phyloP scores from a whole-genome alignment of 2,113 vertebrate species.

The Cynopterus brachyotis region DNA sequence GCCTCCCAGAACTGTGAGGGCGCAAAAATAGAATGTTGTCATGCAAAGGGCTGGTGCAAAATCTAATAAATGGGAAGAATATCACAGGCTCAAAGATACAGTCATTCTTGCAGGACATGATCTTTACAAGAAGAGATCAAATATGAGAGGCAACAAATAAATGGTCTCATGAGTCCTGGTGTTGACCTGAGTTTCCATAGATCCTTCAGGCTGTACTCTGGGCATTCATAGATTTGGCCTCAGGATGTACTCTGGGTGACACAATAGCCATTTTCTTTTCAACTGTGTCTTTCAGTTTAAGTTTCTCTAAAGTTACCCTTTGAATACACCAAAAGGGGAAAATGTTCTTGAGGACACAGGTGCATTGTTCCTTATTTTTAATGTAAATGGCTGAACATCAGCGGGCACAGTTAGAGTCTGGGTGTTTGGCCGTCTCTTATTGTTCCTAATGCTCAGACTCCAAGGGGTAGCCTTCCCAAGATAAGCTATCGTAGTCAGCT shows the following conservation, averaged over 20 bases:
- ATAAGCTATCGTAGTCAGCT: background rate
- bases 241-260: constrained; percentile 26
- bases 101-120: background rate
- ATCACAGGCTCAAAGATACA: background rate
- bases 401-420: constrained; percentile 34
- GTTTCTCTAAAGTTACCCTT: constrained; percentile 12
- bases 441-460: constrained; percentile 56
- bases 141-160: background rate
- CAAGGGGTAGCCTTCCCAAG: background rate
- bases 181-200: background rate
- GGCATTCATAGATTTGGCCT: constrained; percentile 33
- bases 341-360: constrained; percentile 31
- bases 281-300: background rate
- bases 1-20: background rate
- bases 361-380: constrained; percentile 41
- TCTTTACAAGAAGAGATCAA: background rate
- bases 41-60: background rate
- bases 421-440: constrained; percentile 62
- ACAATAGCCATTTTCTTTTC: constrained; percentile 7
- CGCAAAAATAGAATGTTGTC: background rate
- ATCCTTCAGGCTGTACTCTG: too few relatives aligned
- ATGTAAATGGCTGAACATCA: constrained; percentile 35
- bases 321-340: constrained; percentile 24
- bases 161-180: background rate
- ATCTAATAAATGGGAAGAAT: background rate